Conservation (phyloP, 2,888 invertebrate genomes). For the Merodon equestris region DNA sequence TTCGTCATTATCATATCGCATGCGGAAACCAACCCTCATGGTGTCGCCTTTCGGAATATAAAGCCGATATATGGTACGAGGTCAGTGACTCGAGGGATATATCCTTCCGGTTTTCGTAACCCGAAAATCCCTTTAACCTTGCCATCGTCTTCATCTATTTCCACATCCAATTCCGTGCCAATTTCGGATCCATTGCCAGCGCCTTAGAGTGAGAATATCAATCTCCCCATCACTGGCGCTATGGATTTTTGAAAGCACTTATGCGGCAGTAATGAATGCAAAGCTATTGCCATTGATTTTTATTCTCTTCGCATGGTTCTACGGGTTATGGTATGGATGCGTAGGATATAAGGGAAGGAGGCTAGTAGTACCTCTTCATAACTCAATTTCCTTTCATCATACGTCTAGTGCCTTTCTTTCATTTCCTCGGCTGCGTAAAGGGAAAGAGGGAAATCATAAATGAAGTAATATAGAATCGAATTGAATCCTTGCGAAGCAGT, state of each 20-base stretch:
- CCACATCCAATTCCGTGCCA: constrained; percentile 36
- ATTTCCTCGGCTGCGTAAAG: constrained; percentile 14
- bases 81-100: constrained; percentile 57
- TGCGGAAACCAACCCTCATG: constrained; percentile 12
- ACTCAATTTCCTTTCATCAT: constrained; percentile 43
- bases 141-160: constrained; percentile 17
- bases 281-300: constrained; percentile 56
- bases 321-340: no score
- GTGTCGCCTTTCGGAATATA: constrained; percentile 38
- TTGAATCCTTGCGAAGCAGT: constrained; percentile 4
- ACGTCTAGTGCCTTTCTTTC: constrained; percentile 3
- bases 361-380: constrained; percentile 42
- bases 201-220: constrained; percentile 51
- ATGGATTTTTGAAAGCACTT: constrained; percentile 49
- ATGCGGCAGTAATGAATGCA: constrained; percentile 58
- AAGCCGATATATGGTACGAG: constrained; percentile 33
- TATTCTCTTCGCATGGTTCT: neutral
- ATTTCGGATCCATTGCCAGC: constrained; percentile 35
- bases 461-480: constrained; percentile 46
- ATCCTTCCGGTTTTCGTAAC: constrained; percentile 56
- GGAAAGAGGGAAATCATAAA: constrained; percentile 32
- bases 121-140: constrained; percentile 50
- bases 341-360: no score
- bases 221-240: constrained; percentile 40
- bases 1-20: constrained; percentile 62